Conservation (phyloP, 2,113 vertebrate genomes). For the Pseudonaja textilis region DNA sequence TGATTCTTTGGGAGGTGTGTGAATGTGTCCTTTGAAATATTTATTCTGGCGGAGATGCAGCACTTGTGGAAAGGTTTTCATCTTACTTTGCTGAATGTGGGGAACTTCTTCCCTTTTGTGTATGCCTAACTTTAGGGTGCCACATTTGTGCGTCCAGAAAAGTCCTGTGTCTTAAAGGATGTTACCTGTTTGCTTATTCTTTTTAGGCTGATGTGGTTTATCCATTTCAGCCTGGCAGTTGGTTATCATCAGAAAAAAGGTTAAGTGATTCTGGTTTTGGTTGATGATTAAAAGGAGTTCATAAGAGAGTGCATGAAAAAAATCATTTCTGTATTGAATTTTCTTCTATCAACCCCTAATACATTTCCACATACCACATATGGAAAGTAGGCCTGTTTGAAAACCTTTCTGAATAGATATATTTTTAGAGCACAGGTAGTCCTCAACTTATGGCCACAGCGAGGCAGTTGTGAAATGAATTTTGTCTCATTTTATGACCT, state of each 20-base stretch:
- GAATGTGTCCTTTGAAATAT: not conserved
- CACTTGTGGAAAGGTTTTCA: not conserved
- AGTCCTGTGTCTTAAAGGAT: not conserved
- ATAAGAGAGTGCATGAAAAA: not conserved
- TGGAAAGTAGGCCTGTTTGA: not conserved
- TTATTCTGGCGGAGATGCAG: not conserved
- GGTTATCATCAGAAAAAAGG: not conserved
- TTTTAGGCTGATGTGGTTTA: not conserved
- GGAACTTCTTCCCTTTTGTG: not conserved
- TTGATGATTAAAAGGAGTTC: not conserved
- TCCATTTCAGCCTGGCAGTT: not conserved
- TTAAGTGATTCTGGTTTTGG: not conserved
- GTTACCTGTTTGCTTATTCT: not conserved
- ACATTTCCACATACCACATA: not conserved
- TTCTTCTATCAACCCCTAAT: not conserved
- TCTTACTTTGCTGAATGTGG: not conserved
- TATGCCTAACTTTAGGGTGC: not conserved
- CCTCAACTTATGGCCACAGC: too few relatives aligned
- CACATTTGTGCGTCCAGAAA: not conserved
- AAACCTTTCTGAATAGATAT: not conserved
- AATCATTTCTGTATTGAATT: not conserved
- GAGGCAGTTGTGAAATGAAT: too few relatives aligned
- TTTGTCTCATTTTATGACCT: too few relatives aligned
- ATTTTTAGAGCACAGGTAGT: not conserved
- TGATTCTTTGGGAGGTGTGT: not conserved